Evolutionary conservation across 2,797 vertebrate species (phyloP).

Genomic region (Melanogrammus aeglefinus): DNA sequence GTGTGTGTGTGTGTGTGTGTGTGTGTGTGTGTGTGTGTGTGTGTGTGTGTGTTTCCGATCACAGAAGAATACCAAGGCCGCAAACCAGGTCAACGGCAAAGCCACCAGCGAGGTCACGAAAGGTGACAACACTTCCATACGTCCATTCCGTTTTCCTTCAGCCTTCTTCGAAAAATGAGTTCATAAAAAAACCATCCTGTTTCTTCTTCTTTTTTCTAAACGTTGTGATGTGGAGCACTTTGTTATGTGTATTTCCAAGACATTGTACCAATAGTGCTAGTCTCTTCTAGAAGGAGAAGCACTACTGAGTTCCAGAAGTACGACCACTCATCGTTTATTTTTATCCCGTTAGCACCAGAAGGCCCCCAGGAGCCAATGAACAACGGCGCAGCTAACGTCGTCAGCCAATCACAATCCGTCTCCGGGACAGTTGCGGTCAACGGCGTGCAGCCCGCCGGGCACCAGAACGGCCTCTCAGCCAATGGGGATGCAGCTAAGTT

Average conservation of each 20-base stretch:
- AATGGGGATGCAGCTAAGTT: constrained; percentile 69
- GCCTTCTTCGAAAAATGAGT: background rate
- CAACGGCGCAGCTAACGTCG: constrained; percentile 21
- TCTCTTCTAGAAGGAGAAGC: no score
- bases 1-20: no score
- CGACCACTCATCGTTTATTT: background rate
- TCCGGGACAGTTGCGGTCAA: constrained; percentile 75
- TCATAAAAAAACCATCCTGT: no score
- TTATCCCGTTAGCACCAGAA: constrained; percentile 45
- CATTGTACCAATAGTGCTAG: no score
- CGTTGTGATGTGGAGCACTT: no score
- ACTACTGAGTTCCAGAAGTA: no score
- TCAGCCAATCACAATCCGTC: constrained; percentile 43
- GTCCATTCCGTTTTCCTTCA: background rate
- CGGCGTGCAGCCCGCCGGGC: constrained; percentile 76
- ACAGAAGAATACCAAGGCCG: constrained; percentile 70
- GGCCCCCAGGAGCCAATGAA: constrained; percentile 22
- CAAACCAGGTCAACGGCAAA: constrained; percentile 65
- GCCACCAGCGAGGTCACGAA: constrained; percentile 45
- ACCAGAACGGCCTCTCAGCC: constrained; percentile 86
- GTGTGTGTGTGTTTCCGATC: constrained; percentile 19
- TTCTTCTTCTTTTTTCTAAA: no score
- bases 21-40: background rate
- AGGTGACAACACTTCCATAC: constrained; percentile 29
- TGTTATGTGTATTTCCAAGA: no score